These are phyloP conservation scores for Drusus annulatus DNA, from an alignment of 1,140 invertebrate genomes.

Conservation along the genomic window DNA sequence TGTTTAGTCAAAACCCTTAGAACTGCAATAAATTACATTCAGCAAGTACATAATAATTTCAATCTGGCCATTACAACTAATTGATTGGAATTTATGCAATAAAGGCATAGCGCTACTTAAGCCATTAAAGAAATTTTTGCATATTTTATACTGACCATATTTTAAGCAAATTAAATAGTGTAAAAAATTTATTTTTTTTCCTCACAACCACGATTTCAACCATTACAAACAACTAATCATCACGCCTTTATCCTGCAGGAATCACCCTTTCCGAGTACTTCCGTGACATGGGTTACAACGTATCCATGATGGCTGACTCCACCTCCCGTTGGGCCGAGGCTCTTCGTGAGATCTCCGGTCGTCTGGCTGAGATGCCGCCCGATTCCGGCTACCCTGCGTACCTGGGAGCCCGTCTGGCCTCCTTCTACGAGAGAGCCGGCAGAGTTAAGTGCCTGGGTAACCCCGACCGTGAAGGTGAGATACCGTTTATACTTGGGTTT, in stretches of 20 bases:
- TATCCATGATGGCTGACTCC: conserved; percentile 99
- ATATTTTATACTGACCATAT: too few species aligned
- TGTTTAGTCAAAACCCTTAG: too few species aligned
- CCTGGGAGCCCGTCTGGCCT: conserved; percentile 96
- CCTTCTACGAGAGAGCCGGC: conserved; percentile 99
- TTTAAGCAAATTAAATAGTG: too few species aligned
- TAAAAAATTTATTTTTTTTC: too few species aligned
- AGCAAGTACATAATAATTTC: too few species aligned
- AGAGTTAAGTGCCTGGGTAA: conserved; percentile 98
- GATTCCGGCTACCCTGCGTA: conserved; percentile 99
- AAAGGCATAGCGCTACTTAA: too few species aligned
- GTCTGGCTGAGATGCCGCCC: conserved; percentile 99
- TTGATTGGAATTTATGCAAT: too few species aligned
- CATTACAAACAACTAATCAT: neutral
- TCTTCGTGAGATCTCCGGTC: conserved; percentile 99
- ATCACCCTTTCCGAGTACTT: conserved; percentile 99
- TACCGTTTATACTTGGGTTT: too few species aligned
- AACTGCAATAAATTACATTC: too few species aligned
- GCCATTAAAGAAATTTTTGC: too few species aligned
- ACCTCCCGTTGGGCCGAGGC: conserved; percentile 99
- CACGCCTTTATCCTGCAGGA: conserved; percentile 70
- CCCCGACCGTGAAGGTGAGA: conserved; percentile 89
- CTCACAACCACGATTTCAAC: too few species aligned
- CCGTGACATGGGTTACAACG: conserved; percentile 99
- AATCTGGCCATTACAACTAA: too few species aligned